Evolutionary conservation across 2,888 invertebrate species (phyloP), one percentile per base, ranked within the genome.

Genomic region (Ecliptopera silaceata): DNA sequence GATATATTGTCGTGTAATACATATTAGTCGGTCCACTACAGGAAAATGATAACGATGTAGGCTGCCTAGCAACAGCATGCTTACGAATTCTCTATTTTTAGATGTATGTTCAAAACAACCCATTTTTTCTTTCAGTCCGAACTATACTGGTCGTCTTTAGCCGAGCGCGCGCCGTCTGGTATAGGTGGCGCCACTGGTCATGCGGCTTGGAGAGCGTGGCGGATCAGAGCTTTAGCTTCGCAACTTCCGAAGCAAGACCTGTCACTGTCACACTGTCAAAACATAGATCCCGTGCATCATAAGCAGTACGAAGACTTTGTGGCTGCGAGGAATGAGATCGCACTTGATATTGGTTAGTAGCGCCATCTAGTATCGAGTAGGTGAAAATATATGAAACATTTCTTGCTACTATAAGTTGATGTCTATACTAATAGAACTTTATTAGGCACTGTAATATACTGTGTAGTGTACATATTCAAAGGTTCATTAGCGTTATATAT

Each of bases 231-330:
- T 77, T 91, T 99, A 72, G 95, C 97, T 64, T 92, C 94, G 63
- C 99, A 99, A 89, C 92, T 99, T 75, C 99, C 99, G 36, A 96
- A 96, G 82, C 98, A 98, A 90, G 99, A 99, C 83, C 93, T 99
- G 57, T 96, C 97, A 6, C 91, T 97, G 70, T 94, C 95, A 50
- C 97, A 98, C 80, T 98, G 98, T 86, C 94, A 95, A 77, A 96
- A 97, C 82, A 93, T 99, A 57, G 96, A 96, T 65, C 92, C 95
- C 13, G 93, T 94, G 74, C 94, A 96, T 78, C 93, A 94, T 75
- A 94, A 94, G 66, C 95, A 96, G 73, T 99, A 96, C 82, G 96
- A 98, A 87, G 98, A 98, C 85, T 99, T 99, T 85, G 95, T 98
- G 69, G 95, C 97, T 47, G 96, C 97, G 51, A 93, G 99, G 49